A percentile compares a stretch with the other conserved stretches of the same genome.
Evolutionary conservation across 2,888 invertebrate genomes (phyloP).

Genomic region (Pollenia labialis): DNA sequence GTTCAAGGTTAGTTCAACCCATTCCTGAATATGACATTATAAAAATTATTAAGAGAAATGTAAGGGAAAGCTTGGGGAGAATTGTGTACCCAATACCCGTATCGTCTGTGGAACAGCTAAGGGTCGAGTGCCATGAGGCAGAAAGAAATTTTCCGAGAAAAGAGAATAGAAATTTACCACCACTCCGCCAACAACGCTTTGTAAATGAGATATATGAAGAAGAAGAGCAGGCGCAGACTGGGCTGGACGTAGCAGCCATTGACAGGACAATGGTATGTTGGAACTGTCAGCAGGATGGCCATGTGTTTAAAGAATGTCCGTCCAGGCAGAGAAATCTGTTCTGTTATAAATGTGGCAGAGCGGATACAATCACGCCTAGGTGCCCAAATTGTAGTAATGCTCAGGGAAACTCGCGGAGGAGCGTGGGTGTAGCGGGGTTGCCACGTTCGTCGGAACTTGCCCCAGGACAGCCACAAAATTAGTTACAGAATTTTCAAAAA

Average conservation of each 20-base stretch:
- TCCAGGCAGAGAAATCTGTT: constrained; percentile 15
- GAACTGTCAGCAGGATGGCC: constrained; percentile 16
- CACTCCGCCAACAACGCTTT: no score
- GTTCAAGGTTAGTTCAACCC: background rate
- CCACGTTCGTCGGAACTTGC: background rate
- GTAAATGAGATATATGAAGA: no score
- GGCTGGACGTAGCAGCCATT: background rate
- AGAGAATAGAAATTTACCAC: background rate
- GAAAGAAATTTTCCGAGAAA: constrained; percentile 4
- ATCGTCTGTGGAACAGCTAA: constrained; percentile 19
- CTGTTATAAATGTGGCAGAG: constrained; percentile 27
- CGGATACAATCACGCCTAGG: constrained; percentile 12
- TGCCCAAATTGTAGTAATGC: constrained; percentile 7
- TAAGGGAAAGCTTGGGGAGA: background rate
- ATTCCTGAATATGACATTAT: constrained; percentile 29
- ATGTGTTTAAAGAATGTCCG: no score
- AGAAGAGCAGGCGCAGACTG: no score
- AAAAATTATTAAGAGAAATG: constrained; percentile 21
- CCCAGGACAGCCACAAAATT: background rate
- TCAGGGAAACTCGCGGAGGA: constrained; percentile 16
- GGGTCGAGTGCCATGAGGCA: constrained; percentile 28
- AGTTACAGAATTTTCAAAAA: background rate
- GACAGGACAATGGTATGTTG: background rate
- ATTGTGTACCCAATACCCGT: constrained; percentile 25
- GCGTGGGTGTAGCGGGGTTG: background rate